phyloP scores from a whole-genome alignment of 2,888 invertebrate species.

The Scaeva pyrastri region DNA sequence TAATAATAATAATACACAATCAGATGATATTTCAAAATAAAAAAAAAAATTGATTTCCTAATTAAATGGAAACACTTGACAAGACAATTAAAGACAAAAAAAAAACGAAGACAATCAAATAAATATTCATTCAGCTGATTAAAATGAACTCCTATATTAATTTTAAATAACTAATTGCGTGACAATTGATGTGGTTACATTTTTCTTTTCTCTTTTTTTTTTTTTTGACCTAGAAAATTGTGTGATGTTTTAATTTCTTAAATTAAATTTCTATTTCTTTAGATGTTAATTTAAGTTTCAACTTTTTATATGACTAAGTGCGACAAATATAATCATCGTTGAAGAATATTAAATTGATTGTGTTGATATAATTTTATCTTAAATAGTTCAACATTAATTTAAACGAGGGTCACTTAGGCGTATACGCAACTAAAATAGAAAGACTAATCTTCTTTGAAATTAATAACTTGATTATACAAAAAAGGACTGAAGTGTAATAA shows the following conservation, averaged over 20 bases:
- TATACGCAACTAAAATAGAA: constrained; percentile 9
- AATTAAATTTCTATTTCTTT: neutral
- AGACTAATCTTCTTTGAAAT: too few relatives aligned
- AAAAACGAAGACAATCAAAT: neutral
- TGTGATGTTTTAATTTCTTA: neutral
- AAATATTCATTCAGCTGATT: constrained; percentile 8
- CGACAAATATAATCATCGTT: neutral
- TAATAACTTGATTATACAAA: too few relatives aligned
- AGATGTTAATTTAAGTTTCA: neutral
- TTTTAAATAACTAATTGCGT: neutral
- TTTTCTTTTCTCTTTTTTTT: too few relatives aligned
- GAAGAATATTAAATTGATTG: neutral
- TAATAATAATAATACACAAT: neutral
- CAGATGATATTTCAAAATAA: neutral
- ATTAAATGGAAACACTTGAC: constrained; percentile 6
- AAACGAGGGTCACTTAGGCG: neutral
- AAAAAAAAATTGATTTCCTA: constrained; percentile 2
- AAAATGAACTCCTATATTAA: neutral
- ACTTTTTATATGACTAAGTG: neutral
- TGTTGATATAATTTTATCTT: neutral
- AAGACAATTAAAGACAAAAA: neutral
- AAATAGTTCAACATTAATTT: neutral
- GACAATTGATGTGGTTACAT: neutral
- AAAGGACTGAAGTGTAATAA: too few relatives aligned
- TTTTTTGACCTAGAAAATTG: neutral